These are phyloP conservation scores for Scaptomyza pallida DNA, from an alignment of 1,140 invertebrate species.

Conservation along the genomic window DNA sequence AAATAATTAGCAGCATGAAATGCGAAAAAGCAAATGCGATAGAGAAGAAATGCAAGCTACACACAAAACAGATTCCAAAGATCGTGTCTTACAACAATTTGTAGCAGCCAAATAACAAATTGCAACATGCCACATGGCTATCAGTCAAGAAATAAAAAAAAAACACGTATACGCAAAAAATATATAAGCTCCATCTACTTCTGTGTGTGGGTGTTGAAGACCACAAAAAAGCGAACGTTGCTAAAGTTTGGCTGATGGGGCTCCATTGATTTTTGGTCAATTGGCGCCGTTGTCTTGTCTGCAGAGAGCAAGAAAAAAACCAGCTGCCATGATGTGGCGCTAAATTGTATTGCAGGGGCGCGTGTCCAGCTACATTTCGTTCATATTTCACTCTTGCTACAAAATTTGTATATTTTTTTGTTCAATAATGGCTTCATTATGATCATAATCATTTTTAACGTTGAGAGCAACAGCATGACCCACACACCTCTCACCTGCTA, in stretches of 20 bases:
- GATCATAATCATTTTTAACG: not conserved
- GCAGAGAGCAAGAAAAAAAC: slow-evolving; percentile 54
- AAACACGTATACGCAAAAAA: not conserved
- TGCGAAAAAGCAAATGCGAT: slow-evolving; percentile 28
- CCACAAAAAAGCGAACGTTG: not conserved
- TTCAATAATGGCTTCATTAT: slow-evolving; percentile 55
- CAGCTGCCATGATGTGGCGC: slow-evolving; percentile 73
- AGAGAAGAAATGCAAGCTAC: not conserved
- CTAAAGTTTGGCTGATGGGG: slow-evolving; percentile 18
- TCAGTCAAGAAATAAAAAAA: slow-evolving; percentile 14
- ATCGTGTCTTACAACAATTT: slow-evolving; percentile 20
- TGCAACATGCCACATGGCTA: slow-evolving; percentile 14
- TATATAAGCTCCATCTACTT: not conserved
- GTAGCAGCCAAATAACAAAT: not conserved
- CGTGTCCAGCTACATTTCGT: slow-evolving; percentile 46
- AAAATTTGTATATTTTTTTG: slow-evolving; percentile 38
- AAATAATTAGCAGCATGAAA: slow-evolving; percentile 58
- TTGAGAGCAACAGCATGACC: not conserved
- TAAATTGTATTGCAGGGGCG: slow-evolving; percentile 63
- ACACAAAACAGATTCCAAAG: slow-evolving; percentile 13
- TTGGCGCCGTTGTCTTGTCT: slow-evolving; percentile 59
- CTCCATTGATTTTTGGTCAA: slow-evolving; percentile 73
- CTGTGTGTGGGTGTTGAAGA: slow-evolving; percentile 20
- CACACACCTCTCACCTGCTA: slow-evolving; percentile 5
- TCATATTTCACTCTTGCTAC: slow-evolving; percentile 69